Evolutionary conservation across 2,888 invertebrate genomes (phyloP), one percentile per base, ranked within the genome.

Genomic region (Drosophila infuscata): DNA sequence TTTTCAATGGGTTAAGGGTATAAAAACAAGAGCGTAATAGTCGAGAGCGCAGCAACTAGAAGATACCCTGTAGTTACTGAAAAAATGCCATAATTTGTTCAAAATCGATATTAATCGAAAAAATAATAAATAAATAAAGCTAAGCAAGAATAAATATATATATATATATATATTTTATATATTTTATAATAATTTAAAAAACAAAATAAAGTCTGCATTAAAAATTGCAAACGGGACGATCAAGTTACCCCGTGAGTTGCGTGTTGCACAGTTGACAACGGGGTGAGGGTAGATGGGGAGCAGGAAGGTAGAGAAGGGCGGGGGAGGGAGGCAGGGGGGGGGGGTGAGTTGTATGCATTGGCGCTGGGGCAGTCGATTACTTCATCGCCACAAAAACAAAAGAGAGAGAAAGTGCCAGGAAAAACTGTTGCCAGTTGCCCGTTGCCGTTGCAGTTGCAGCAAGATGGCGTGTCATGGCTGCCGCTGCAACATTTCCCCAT

Each of bases 321-420:
- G 12, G 5, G 20, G 5, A 20, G 17, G 2, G 3, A 6, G 9
- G 11, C 1, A 5, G 12, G 1, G 20, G 54, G 33, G 17, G 11
- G 5, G 12, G 25, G 9, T 11, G 15, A 7, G 25, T 36, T 56
- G 35, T 15, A n/a, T 32, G 61, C 1, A 33, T 36, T 30, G 41
- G 53, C 36, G 49, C 51, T 66, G 75, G 59, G 60, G 67, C 66
- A 73, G 70, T 52, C 79, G 78, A 83, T 87, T 87, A 87, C 85
- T 87, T 87, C 89, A 87, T 88, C 85, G 77, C 38, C 29, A 46
- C 38, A 43, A 46, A 46, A 6, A 59, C 48, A 49, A 36, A 48
- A 78, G 76, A 76, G 85, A 82, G 87, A 88, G 88, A 85, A 88
- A 88, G 85, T 85, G 87, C 52, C 83, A 85, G 84, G 84, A 85